Base-by-base conservation (phyloP, 2,113 vertebrate species). In the Colossoma macropomum region DNA sequence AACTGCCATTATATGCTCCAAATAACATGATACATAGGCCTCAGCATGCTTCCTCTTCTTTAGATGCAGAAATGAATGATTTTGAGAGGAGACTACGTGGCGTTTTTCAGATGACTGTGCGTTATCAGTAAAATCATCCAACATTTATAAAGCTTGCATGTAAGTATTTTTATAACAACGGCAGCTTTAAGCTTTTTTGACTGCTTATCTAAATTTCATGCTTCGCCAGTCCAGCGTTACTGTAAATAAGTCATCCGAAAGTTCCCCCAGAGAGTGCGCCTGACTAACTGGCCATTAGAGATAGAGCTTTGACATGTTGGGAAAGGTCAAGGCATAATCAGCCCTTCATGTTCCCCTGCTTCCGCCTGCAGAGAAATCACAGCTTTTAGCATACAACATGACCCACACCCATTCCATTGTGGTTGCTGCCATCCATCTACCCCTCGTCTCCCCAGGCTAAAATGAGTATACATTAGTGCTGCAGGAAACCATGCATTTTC, bases 231-330 rank as follows among this genome's bases (percentile, higher is more conserved):
- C 10, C 32, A 5, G 1, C 19, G n/a, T 32, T 21, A 11, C 28
- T 32, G 27, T 23, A 19, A 0, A n/a, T n/a, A 45, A 21, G 7
- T 38, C 16, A 69, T 41, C 12, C 1, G 10, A 6, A 41, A 23
- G 34, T 41, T 38, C 66, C 21, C 38, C 1, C 38, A 45, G 34
- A 34, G 52, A 70, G 16, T 8, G 16, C 23, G 54, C 13, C 28
- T 79, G 77, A 79, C 30, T 79, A 45, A 71, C 68, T 45, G 34
- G 23, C 34, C 68, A 71, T 71, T 71, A 71, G 38, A 71, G 48
- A 79, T 8, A 59, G 32, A 70, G 48, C 63, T 25, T 23, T 48
- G 25, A 48, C 56, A 62, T 48, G 19, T n/a, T 48, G 38, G 62
- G n/a, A 80, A 45, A 60, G 16, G 70, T 60, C 25, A 30, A 17